A percentile compares a stretch with the other conserved stretches of the same genome.
Conservation (phyloP, 2,888 invertebrate genomes). For the Dolomedes plantarius region DNA sequence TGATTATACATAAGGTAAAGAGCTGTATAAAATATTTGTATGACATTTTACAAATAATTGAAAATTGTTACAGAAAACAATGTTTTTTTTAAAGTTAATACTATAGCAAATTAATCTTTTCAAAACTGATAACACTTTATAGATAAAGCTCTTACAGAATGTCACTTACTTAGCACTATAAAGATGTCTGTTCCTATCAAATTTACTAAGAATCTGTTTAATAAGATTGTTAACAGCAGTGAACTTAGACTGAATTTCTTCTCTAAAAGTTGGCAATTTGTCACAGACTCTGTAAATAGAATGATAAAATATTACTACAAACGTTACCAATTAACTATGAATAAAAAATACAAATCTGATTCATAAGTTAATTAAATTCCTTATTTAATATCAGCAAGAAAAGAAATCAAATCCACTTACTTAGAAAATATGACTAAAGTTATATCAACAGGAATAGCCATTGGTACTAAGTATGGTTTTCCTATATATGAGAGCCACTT, state of each 20-base stretch:
- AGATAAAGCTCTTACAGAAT: too few relatives aligned
- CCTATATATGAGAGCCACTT: constrained; percentile 87
- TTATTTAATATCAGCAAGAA: too few relatives aligned
- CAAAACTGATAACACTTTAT: too few relatives aligned
- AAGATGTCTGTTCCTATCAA: constrained; percentile 77
- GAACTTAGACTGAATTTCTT: constrained; percentile 58
- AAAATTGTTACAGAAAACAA: too few relatives aligned
- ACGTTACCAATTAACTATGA: too few relatives aligned
- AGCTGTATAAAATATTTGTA: too few relatives aligned
- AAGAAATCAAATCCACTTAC: constrained; percentile 82
- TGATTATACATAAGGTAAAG: too few relatives aligned
- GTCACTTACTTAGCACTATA: constrained; percentile 78
- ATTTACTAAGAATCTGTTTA: constrained; percentile 78
- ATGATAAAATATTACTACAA: not conserved
- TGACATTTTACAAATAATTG: too few relatives aligned
- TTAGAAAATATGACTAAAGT: constrained; percentile 79
- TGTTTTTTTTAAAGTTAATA: too few relatives aligned
- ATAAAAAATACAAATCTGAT: too few relatives aligned
- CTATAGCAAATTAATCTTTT: too few relatives aligned
- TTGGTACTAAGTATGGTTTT: constrained; percentile 90
- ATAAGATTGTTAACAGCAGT: constrained; percentile 39
- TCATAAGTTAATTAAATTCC: too few relatives aligned
- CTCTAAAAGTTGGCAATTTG: constrained; percentile 48
- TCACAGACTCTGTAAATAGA: constrained; percentile 56
- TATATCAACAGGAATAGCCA: constrained; percentile 89